These are phyloP conservation scores for Psittacus erithacus DNA, from an alignment of 2,113 vertebrate genomes.

Conservation along the genomic window DNA sequence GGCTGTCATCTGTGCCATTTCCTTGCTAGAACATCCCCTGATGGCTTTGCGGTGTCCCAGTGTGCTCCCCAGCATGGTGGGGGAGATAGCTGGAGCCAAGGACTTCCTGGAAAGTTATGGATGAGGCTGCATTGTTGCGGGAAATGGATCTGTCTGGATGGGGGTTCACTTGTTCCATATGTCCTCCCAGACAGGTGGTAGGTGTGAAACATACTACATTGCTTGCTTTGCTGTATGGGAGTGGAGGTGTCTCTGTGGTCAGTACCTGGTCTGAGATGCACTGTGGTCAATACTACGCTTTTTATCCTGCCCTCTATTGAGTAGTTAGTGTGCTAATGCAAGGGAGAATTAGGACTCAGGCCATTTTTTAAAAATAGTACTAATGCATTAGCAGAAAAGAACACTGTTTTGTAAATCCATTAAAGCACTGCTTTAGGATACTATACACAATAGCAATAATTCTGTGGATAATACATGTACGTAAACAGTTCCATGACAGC, in stretches of 20 bases:
- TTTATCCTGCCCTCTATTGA: not conserved
- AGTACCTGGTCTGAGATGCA: not conserved
- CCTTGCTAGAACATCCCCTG: not conserved
- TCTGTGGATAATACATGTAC: not conserved
- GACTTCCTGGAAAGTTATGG: not conserved
- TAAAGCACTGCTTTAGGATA: not conserved
- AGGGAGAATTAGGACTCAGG: not conserved
- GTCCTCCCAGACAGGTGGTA: not conserved
- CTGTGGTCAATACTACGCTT: not conserved
- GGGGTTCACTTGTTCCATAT: not conserved
- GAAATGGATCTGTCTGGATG: rapidly evolving
- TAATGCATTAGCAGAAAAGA: slow-evolving; percentile 9
- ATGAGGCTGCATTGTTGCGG: not conserved
- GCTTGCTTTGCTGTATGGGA: not conserved
- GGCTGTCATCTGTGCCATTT: not conserved
- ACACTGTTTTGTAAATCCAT: not conserved
- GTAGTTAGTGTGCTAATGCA: not conserved
- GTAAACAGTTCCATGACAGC: not conserved
- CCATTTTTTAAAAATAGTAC: not conserved
- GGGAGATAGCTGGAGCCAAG: not conserved
- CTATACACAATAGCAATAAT: not conserved
- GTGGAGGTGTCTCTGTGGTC: not conserved
- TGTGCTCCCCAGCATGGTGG: not conserved
- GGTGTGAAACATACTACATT: not conserved
- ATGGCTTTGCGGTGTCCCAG: not conserved